A percentile compares a stretch with the other conserved stretches of the same genome.
Evolutionary conservation across 2,113 vertebrate genomes (phyloP).

Genomic region (Corythoichthys intestinalis): DNA sequence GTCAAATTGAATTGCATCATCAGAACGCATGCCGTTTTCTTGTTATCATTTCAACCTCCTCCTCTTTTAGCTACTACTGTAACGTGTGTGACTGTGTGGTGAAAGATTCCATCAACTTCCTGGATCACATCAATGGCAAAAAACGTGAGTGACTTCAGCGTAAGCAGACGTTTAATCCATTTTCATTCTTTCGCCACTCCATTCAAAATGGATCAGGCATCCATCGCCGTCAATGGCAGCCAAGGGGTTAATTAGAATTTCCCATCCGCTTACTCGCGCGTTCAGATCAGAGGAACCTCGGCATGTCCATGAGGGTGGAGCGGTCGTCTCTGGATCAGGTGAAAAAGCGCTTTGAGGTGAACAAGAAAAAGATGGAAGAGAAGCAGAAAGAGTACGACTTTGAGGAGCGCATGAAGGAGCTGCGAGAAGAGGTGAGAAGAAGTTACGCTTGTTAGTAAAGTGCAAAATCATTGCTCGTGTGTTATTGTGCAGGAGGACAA

Average conservation of each 20-base stretch:
- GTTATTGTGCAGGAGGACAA: slow-evolving; percentile 86
- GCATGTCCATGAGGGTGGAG: slow-evolving; percentile 98
- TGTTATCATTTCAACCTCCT: neutral
- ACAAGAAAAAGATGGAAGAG: slow-evolving; percentile 98
- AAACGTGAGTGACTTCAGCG: slow-evolving; percentile 82
- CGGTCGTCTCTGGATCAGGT: slow-evolving; percentile 96
- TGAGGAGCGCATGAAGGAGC: slow-evolving; percentile 96
- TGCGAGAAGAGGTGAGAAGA: slow-evolving; percentile 87
- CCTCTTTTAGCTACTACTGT: slow-evolving; percentile 85
- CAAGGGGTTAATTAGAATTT: neutral
- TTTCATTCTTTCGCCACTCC: neutral
- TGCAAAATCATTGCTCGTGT: too few relatives aligned
- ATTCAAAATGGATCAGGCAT: too few relatives aligned
- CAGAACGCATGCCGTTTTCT: neutral
- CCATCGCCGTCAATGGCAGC: too few relatives aligned
- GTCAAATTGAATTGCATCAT: slow-evolving; percentile 6
- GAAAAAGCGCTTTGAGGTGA: slow-evolving; percentile 93
- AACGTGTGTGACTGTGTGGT: slow-evolving; percentile 99
- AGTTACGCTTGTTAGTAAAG: neutral
- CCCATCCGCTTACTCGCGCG: neutral
- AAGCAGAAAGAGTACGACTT: slow-evolving; percentile 99
- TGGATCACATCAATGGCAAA: slow-evolving; percentile 99
- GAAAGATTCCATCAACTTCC: slow-evolving; percentile 97
- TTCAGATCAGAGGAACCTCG: slow-evolving; percentile 94
- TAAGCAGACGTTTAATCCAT: neutral